phyloP scores from a whole-genome alignment of 2,888 invertebrate genomes.

The Eugnorisma glareosa region DNA sequence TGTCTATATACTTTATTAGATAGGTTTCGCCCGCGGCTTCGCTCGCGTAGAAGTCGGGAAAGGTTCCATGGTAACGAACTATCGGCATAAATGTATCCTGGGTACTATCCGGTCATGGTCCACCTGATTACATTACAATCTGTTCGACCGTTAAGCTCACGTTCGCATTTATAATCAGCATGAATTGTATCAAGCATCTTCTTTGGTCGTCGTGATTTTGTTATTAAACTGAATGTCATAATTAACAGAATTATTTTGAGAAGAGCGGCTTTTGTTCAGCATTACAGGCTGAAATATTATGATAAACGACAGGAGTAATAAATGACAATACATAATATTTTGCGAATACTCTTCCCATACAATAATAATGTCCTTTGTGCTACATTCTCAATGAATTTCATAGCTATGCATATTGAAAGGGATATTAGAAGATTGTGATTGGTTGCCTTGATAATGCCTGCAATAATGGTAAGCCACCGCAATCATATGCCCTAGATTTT shows the following conservation, averaged over 20 bases:
- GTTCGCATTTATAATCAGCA: background rate
- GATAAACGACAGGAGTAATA: background rate
- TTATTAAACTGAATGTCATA: background rate
- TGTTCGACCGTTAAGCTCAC: background rate
- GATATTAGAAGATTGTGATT: background rate
- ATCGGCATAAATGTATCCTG: background rate
- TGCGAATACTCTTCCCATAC: constrained; percentile 4
- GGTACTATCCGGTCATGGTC: background rate
- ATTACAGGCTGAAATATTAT: constrained; percentile 1
- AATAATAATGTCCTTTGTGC: background rate
- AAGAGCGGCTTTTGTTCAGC: constrained; percentile 17
- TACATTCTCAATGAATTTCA: background rate
- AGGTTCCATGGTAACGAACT: background rate
- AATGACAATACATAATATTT: constrained; percentile 19
- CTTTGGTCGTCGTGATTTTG: background rate
- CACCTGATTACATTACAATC: background rate
- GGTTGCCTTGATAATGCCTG: background rate
- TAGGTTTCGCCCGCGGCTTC: background rate
- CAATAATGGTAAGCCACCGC: background rate
- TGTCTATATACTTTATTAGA: constrained; percentile 3
- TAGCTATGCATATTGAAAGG: background rate
- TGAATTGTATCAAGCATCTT: background rate
- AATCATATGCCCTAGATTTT: constrained; percentile 1
- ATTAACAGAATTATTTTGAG: constrained; percentile 4
- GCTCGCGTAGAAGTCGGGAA: background rate